Evolutionary conservation across 2,888 invertebrate genomes (phyloP).

Genomic region (Troides oblongomaculatus): DNA sequence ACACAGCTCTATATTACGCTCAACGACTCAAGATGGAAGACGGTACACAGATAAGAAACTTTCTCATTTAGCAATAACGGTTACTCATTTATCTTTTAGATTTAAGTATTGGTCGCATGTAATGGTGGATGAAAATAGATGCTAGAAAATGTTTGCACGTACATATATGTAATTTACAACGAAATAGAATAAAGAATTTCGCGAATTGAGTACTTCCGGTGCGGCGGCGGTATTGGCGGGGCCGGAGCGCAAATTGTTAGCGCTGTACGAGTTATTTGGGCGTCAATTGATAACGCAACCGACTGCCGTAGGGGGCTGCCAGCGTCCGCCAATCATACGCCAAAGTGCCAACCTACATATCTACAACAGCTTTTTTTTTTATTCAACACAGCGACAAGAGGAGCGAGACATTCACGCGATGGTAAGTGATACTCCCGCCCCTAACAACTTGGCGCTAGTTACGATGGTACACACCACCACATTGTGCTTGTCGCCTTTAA

Average conservation of each 20-base stretch:
- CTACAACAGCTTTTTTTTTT: background rate
- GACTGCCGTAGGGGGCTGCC: conserved; percentile 44
- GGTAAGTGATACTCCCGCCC: too few relatives aligned
- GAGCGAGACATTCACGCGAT: too few relatives aligned
- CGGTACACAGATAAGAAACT: background rate
- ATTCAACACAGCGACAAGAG: too few relatives aligned
- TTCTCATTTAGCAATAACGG: background rate
- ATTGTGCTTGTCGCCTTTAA: too few relatives aligned
- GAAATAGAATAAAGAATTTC: conserved; percentile 55
- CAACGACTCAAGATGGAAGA: background rate
- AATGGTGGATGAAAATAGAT: background rate
- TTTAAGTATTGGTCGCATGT: background rate
- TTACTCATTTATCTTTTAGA: background rate
- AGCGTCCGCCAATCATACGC: conserved; percentile 43
- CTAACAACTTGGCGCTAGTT: too few relatives aligned
- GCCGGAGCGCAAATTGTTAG: conserved; percentile 54
- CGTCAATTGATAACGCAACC: conserved; percentile 50
- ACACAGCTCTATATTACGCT: background rate
- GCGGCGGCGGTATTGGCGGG: conserved; percentile 37
- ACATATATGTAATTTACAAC: conserved; percentile 37
- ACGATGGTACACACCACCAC: too few relatives aligned
- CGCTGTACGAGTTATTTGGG: conserved; percentile 44
- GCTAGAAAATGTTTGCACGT: background rate
- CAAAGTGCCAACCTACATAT: conserved; percentile 21
- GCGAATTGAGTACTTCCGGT: conserved; percentile 67